These are phyloP conservation scores for Ochotona curzoniae DNA, from an alignment of 2,113 vertebrate genomes.

Conservation along the genomic window DNA sequence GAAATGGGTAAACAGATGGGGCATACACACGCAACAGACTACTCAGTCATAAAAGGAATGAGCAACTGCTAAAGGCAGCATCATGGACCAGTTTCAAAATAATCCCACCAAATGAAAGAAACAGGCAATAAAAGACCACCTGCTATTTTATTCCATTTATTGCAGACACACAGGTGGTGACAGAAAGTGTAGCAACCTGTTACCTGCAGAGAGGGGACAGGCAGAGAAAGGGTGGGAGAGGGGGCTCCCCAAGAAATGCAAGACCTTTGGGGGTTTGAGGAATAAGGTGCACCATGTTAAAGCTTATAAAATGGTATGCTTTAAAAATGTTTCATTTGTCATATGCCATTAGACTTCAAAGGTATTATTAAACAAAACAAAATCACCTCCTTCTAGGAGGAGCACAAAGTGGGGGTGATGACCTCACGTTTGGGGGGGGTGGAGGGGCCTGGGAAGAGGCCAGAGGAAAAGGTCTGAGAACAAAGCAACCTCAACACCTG, in stretches of 20 bases:
- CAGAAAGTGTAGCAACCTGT: not conserved
- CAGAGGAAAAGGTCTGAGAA: not conserved
- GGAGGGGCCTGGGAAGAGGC: not conserved
- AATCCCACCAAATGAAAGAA: not conserved
- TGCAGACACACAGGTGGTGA: not conserved
- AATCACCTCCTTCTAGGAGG: constrained; percentile 14
- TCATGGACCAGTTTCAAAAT: not conserved
- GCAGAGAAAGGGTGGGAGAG: not conserved
- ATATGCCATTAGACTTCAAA: not conserved
- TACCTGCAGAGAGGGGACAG: not conserved
- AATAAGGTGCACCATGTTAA: not conserved
- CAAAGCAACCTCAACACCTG: not conserved
- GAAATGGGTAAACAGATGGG: not conserved
- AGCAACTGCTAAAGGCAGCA: not conserved
- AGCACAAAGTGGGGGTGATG: not conserved
- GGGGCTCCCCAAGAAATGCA: not conserved
- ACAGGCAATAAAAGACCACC: not conserved
- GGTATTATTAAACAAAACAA: not conserved
- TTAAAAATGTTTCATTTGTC: constrained; percentile 30
- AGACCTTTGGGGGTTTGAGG: not conserved
- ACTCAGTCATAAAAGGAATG: not conserved
- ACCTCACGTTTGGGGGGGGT: not conserved
- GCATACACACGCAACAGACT: not conserved
- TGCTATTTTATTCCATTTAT: not conserved
- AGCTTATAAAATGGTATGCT: not conserved